These are phyloP conservation scores for Notospermus geniculatus DNA, from an alignment of 1,140 invertebrate species.

Conservation along the genomic window DNA sequence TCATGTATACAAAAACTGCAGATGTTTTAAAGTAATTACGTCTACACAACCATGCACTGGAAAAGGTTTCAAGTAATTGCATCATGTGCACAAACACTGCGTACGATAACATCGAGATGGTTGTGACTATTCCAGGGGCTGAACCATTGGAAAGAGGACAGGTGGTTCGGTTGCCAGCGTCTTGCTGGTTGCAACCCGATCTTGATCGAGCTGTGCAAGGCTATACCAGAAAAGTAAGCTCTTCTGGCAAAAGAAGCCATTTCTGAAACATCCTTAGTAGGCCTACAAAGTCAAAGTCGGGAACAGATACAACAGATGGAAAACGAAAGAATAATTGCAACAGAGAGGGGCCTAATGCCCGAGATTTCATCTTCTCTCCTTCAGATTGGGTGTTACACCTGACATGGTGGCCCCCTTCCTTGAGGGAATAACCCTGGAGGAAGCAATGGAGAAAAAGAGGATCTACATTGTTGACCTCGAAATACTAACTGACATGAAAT, in stretches of 20 bases:
- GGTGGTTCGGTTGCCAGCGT: constrained; percentile 23
- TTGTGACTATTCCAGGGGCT: constrained; percentile 3
- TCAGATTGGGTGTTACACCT: constrained; percentile 54
- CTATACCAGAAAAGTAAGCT: constrained; percentile 48
- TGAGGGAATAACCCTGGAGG: constrained; percentile 51
- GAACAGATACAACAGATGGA: too few species aligned
- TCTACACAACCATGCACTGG: too few species aligned
- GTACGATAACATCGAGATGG: too few species aligned
- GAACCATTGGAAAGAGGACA: constrained; percentile 11
- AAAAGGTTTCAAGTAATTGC: too few species aligned
- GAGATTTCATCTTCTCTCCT: constrained; percentile 8
- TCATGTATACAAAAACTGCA: too few species aligned
- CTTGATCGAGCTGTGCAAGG: constrained; percentile 45
- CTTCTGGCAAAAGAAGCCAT: background rate
- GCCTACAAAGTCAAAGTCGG: too few species aligned
- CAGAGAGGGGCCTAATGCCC: too few species aligned
- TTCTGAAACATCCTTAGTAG: too few species aligned
- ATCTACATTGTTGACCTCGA: constrained; percentile 58
- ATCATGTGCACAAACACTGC: too few species aligned
- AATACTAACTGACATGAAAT: constrained; percentile 50
- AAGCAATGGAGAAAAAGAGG: constrained; percentile 55
- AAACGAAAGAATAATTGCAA: too few species aligned
- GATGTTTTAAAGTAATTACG: too few species aligned
- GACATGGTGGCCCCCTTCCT: constrained; percentile 56
- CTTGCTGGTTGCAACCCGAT: constrained; percentile 38